Evolutionary conservation across 2,888 invertebrate species (phyloP), one percentile per base, ranked within the genome.

Genomic region (Helobdella robusta): DNA sequence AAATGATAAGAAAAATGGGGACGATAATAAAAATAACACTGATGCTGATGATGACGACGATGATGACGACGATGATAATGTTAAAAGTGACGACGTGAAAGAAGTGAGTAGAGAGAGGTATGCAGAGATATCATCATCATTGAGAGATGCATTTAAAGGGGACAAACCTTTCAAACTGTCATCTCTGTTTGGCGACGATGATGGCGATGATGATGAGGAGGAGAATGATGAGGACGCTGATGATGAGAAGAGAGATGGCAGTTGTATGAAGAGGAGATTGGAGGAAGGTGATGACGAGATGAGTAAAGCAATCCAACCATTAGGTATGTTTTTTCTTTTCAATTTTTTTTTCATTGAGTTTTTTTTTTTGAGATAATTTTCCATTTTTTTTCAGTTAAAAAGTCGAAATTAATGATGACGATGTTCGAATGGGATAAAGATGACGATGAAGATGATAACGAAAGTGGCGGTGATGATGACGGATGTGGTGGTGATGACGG

Each of bases 371-470:
- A 40, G 44, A 15, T 40, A 15, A n/a, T 40, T 40, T 40, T 11
- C n/a, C 44, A 15, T 40, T 40, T 40, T 40, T n/a, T 56, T 56
- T 1, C 56, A 56, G 56, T 32, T 28, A 56, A 56, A 28, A 56
- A 28, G 15, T 32, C 56, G 8, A 56, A 56, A 30, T 30, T 56
- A 18, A 30, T 30, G 32, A 30, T 28, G 1, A 32, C 28, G 8
- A 56, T 56, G 56, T 56, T 56, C 15, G 56, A 32, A n/a, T 56
- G 56, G 56, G n/a, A 56, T 11, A n/a, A 2, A 25, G 56, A 28
- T 6, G 56, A 32, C 4, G 11, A n/a, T 40, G 11, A 40, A 11
- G n/a, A 40, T 15, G 44, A 40, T 15, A 40, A 40, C 44, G n/a
- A 40, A 40, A 40, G 44, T 15, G n/a, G n/a, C 44, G n/a, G 44